phyloP scores from a whole-genome alignment of 2,888 invertebrate genomes.

The Xestia rhomboidea region DNA sequence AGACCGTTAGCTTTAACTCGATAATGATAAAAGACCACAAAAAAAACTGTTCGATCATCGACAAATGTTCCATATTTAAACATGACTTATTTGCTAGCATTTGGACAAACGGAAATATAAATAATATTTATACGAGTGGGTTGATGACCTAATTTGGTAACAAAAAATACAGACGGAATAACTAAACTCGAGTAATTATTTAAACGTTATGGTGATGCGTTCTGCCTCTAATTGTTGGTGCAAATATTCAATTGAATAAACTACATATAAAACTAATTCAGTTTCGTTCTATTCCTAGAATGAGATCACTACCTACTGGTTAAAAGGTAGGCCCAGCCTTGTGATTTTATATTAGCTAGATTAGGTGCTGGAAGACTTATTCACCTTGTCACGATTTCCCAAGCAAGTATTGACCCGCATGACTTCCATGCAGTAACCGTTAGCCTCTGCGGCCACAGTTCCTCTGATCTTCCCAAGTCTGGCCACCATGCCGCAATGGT shows the following conservation, averaged over 20 bases:
- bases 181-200: slow-evolving; percentile 50
- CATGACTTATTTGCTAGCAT: slow-evolving; percentile 46
- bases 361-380: too few relatives aligned
- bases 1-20: slow-evolving; percentile 1
- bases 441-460: background rate
- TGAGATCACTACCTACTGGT: slow-evolving; percentile 1
- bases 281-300: slow-evolving; percentile 9
- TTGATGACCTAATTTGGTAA: slow-evolving; percentile 58
- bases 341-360: too few relatives aligned
- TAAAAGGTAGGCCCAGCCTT: background rate
- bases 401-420: background rate
- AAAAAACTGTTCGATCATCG: slow-evolving; percentile 35
- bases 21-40: background rate
- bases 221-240: slow-evolving; percentile 29
- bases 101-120: slow-evolving; percentile 37
- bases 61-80: slow-evolving; percentile 54
- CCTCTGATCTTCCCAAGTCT: background rate
- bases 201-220: slow-evolving; percentile 50
- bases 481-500: background rate
- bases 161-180: slow-evolving; percentile 51
- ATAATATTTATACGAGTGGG: slow-evolving; percentile 44
- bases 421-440: background rate
- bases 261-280: slow-evolving; percentile 1
- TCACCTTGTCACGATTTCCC: background rate
- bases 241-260: slow-evolving; percentile 24